Percentiles rank a stretch among this genome's conserved stretches.
Conservation (phyloP, 92 coral and sea anemone genomes). For the Phenganax marumi region DNA sequence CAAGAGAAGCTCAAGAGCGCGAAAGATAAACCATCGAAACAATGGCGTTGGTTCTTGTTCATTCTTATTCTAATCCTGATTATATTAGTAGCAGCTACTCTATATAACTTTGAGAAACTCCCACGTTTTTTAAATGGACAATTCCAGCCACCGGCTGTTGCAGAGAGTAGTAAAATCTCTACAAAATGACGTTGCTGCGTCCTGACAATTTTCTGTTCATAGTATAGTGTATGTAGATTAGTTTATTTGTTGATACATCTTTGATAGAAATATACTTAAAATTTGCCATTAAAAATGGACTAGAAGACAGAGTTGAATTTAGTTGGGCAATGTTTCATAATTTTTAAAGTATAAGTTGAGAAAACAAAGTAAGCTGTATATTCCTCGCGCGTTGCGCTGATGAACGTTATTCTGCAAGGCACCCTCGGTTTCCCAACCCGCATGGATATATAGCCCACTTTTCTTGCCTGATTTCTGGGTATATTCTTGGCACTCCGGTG, state of each 20-base stretch:
- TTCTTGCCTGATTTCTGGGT: background rate
- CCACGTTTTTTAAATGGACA: background rate
- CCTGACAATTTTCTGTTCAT: background rate
- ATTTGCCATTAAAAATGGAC: background rate
- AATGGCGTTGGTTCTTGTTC: slow-evolving; percentile 19
- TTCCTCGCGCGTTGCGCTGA: too few relatives aligned
- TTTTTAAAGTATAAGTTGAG: too few relatives aligned
- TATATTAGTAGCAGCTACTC: slow-evolving; percentile 5
- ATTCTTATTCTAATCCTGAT: background rate
- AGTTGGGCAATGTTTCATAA: too few relatives aligned
- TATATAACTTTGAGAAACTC: slow-evolving; percentile 18
- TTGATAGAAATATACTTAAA: background rate
- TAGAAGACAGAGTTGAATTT: background rate
- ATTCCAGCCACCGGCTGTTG: background rate
- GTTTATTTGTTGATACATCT: background rate
- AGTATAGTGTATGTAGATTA: background rate
- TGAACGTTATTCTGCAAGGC: background rate
- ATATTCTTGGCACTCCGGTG: background rate
- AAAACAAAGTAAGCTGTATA: too few relatives aligned
- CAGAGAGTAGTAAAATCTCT: background rate
- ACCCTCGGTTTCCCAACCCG: background rate
- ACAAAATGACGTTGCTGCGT: background rate
- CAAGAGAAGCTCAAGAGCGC: slow-evolving; percentile 14
- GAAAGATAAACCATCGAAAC: slow-evolving; percentile 2
- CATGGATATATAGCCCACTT: background rate